phyloP scores from a whole-genome alignment of 2,888 invertebrate species.

The Anaspis maculata region DNA sequence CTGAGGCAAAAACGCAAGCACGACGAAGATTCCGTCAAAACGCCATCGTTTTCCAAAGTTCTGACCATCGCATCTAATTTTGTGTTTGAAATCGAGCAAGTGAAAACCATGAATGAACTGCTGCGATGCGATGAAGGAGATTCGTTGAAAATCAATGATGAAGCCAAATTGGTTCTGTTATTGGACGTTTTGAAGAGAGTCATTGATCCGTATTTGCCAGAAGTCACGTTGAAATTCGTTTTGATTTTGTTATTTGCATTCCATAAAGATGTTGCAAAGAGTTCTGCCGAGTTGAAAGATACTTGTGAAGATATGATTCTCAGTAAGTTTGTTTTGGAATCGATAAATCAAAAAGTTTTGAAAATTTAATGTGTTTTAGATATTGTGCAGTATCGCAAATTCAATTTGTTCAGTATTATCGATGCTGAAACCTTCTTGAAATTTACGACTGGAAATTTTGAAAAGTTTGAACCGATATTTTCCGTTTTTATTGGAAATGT shows the following conservation, averaged over 20 bases:
- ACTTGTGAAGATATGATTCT: conserved; percentile 26
- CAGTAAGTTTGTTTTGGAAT: conserved; percentile 11
- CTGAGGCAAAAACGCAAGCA: conserved; percentile 29
- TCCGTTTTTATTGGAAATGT: conserved; percentile 23
- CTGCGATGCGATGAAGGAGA: too few relatives aligned
- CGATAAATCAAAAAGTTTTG: conserved; percentile 5
- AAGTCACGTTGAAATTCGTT: too few relatives aligned
- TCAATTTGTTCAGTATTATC: conserved; percentile 19
- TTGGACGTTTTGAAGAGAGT: conserved; percentile 25
- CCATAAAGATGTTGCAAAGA: conserved; percentile 30
- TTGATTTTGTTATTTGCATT: too few relatives aligned
- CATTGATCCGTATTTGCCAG: too few relatives aligned
- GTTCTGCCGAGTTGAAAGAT: conserved; percentile 25
- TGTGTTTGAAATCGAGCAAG: too few relatives aligned
- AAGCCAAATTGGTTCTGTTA: conserved; percentile 17
- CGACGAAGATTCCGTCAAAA: conserved; percentile 15
- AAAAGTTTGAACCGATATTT: conserved; percentile 24
- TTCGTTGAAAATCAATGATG: conserved; percentile 18
- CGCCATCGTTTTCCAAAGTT: conserved; percentile 20
- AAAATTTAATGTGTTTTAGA: conserved; percentile 22
- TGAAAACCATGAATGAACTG: too few relatives aligned
- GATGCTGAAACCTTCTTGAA: conserved; percentile 16
- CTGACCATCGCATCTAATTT: too few relatives aligned
- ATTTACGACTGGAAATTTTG: conserved; percentile 23
- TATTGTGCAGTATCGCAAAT: conserved; percentile 23